Evolutionary conservation across 2,113 vertebrate genomes (phyloP).

Genomic region (Oostethus manadensis): DNA sequence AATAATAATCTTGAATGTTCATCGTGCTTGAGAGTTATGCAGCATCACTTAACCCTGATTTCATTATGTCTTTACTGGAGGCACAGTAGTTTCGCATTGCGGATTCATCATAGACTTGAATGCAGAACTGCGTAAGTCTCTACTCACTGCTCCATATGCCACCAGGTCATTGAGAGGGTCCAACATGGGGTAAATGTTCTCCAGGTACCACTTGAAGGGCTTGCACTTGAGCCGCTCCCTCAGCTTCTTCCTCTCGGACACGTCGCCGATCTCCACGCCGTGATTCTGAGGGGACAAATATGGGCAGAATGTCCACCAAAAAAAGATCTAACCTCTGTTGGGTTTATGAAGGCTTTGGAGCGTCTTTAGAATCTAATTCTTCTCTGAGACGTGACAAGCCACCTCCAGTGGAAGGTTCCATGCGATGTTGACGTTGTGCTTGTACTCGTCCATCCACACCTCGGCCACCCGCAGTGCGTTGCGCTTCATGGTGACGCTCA

Average conservation of each 20-base stretch:
- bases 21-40: no score
- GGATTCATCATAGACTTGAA: no score
- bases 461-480: conserved; percentile 74
- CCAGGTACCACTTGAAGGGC: conserved; percentile 92
- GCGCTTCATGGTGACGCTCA: conserved; percentile 44
- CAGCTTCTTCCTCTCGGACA: conserved; percentile 84
- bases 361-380: no score
- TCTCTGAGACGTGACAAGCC: neutral
- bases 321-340: neutral
- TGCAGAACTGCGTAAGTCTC: neutral
- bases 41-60: no score
- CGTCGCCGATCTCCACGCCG: conserved; percentile 87
- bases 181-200: conserved; percentile 85
- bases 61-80: no score
- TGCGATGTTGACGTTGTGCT: conserved; percentile 71
- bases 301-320: no score
- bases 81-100: no score
- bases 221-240: conserved; percentile 85
- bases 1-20: no score
- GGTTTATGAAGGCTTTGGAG: neutral
- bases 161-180: conserved; percentile 22
- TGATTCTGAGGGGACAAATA: conserved; percentile 71
- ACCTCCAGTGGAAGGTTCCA: conserved; percentile 75
- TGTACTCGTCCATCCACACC: conserved; percentile 80
- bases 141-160: conserved; percentile 62